Evolutionary conservation across 2,888 invertebrate genomes (phyloP).

Genomic region (Sisyra terminalis): DNA sequence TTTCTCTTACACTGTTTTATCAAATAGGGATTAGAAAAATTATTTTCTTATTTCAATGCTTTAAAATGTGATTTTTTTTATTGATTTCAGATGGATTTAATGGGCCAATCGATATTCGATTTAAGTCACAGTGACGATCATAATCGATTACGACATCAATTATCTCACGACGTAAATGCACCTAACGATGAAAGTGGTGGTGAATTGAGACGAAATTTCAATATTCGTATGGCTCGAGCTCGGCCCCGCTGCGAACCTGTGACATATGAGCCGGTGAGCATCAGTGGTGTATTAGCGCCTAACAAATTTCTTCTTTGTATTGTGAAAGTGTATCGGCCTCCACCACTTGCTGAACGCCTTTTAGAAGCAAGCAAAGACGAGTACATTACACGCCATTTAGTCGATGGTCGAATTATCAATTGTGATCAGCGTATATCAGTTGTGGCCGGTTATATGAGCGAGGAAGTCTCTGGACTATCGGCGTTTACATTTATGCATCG

Average conservation of each 20-base stretch:
- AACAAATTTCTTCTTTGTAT: constrained; percentile 43
- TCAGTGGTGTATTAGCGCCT: constrained; percentile 37
- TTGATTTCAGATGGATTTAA: constrained; percentile 57
- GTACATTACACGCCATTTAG: constrained; percentile 75
- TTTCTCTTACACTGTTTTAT: no score
- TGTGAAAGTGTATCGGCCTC: constrained; percentile 53
- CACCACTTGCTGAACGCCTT: constrained; percentile 45
- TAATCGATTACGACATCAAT: constrained; percentile 46
- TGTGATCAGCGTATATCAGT: constrained; percentile 83
- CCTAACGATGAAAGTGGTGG: constrained; percentile 28
- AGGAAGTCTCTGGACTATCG: constrained; percentile 74
- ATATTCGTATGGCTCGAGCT: constrained; percentile 40
- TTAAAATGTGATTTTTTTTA: neutral
- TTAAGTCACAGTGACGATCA: constrained; percentile 71
- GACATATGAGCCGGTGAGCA: constrained; percentile 49
- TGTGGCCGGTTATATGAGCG: constrained; percentile 76
- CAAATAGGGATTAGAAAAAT: no score
- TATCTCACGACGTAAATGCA: constrained; percentile 25
- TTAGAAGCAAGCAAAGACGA: constrained; percentile 61
- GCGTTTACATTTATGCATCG: constrained; percentile 83
- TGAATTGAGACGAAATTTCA: constrained; percentile 34
- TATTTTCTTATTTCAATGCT: no score
- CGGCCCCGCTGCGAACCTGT: constrained; percentile 56
- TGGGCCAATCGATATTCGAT: constrained; percentile 65
- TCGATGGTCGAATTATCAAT: constrained; percentile 78